Conservation (phyloP, 2,113 vertebrate species). For the Symphodus melops region DNA sequence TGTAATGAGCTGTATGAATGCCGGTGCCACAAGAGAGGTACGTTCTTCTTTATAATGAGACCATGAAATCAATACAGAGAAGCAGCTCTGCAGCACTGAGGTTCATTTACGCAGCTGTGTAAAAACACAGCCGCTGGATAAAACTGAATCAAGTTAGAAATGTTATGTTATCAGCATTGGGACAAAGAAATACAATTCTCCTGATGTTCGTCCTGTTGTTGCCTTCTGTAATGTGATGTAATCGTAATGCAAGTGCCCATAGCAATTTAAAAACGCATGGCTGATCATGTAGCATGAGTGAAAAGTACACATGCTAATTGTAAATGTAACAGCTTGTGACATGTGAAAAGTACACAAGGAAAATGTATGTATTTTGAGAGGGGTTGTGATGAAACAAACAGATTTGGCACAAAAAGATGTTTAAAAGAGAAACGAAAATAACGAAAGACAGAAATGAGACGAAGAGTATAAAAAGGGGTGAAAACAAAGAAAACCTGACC, state of each 20-base stretch:
- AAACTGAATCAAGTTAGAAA: conserved; percentile 47
- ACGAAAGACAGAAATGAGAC: conserved; percentile 11
- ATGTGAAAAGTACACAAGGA: conserved; percentile 43
- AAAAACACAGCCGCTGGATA: conserved; percentile 42
- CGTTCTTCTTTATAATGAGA: conserved; percentile 63
- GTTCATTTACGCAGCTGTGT: conserved; percentile 56
- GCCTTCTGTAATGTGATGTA: conserved; percentile 45
- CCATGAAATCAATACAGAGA: conserved; percentile 56
- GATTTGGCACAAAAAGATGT: neutral
- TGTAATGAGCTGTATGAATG: conserved; percentile 59
- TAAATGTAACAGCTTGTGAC: conserved; percentile 54
- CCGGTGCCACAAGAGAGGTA: conserved; percentile 59
- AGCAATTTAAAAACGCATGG: conserved; percentile 37
- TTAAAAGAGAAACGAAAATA: conserved; percentile 5
- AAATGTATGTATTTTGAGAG: conserved; percentile 19
- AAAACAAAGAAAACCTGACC: conserved; percentile 23
- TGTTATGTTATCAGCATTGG: conserved; percentile 33
- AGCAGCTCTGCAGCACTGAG: conserved; percentile 29
- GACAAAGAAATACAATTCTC: conserved; percentile 29
- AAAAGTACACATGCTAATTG: conserved; percentile 62
- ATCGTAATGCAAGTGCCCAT: conserved; percentile 42
- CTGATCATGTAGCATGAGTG: conserved; percentile 28
- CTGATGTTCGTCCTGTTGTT: conserved; percentile 10
- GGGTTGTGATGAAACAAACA: neutral
- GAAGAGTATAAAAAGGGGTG: neutral